Evolutionary conservation across 2,888 invertebrate species (phyloP).

Genomic region (Drosophila macrothrix): DNA sequence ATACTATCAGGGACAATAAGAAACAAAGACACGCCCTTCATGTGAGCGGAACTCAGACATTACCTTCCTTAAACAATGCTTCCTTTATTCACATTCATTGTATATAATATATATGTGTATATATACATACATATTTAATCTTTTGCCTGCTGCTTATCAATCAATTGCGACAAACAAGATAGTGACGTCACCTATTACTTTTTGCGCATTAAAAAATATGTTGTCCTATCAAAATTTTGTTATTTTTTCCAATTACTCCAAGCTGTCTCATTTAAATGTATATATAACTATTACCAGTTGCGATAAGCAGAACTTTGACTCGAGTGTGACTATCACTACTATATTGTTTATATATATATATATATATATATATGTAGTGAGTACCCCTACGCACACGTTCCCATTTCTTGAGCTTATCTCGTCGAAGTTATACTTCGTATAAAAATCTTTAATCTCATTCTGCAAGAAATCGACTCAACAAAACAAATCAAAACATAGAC

Average conservation of each 20-base stretch:
- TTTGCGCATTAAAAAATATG: constrained; percentile 41
- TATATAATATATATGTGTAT: background rate
- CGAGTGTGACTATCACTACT: background rate
- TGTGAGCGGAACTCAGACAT: constrained; percentile 49
- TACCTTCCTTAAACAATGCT: constrained; percentile 48
- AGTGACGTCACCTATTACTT: constrained; percentile 36
- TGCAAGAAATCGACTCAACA: constrained; percentile 16
- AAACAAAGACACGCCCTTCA: constrained; percentile 40
- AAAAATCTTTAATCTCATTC: constrained; percentile 20
- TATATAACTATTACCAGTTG: constrained; percentile 2
- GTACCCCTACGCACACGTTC: constrained; percentile 49
- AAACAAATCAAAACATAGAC: constrained; percentile 47
- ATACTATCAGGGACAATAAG: constrained; percentile 35
- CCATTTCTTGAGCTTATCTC: constrained; percentile 60
- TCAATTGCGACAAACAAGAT: constrained; percentile 18
- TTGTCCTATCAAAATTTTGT: background rate
- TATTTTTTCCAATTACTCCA: constrained; percentile 12
- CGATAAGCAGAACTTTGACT: constrained; percentile 26
- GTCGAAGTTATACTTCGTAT: constrained; percentile 14
- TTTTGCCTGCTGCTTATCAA: constrained; percentile 32
- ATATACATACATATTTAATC: background rate
- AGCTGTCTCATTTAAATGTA: background rate
- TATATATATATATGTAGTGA: background rate
- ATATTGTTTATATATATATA: background rate
- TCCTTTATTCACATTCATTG: constrained; percentile 29